These are phyloP conservation scores for Zoanthus sociatus DNA, from an alignment of 92 coral and sea anemone genomes.

Conservation along the genomic window DNA sequence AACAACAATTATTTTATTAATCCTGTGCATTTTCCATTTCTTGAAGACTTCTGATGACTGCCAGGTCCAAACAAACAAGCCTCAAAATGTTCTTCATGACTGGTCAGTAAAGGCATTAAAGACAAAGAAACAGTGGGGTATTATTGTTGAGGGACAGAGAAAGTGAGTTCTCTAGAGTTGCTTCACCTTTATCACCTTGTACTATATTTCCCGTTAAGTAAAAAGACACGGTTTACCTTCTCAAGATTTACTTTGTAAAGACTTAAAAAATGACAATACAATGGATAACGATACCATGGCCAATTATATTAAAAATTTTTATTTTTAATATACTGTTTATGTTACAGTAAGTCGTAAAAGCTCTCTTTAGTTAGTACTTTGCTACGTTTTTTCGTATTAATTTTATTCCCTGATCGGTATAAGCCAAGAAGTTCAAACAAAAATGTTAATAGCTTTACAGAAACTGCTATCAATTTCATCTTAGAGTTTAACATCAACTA, in stretches of 20 bases:
- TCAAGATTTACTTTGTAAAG: no score
- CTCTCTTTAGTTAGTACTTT: no score
- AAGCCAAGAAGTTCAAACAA: background rate
- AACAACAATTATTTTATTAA: no score
- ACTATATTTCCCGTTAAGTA: background rate
- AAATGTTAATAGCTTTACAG: no score
- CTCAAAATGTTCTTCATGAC: conserved; percentile 57
- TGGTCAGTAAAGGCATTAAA: conserved; percentile 81
- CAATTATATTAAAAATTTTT: no score
- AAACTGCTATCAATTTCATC: background rate
- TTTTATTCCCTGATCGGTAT: no score
- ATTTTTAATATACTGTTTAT: no score
- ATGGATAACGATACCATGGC: no score
- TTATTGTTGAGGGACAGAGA: conserved; percentile 96
- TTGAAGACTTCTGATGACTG: background rate
- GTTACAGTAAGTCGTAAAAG: no score
- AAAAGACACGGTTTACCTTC: background rate
- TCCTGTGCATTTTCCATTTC: background rate
- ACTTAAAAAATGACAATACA: no score
- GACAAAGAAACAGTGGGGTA: conserved; percentile 64
- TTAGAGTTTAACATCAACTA: no score
- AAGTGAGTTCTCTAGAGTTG: conserved; percentile 60
- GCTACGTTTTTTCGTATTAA: no score
- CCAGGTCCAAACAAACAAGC: background rate
- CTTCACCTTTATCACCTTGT: background rate